Evolutionary conservation across 2,888 invertebrate genomes (phyloP).

Genomic region (Caenorhabditis sinica): DNA sequence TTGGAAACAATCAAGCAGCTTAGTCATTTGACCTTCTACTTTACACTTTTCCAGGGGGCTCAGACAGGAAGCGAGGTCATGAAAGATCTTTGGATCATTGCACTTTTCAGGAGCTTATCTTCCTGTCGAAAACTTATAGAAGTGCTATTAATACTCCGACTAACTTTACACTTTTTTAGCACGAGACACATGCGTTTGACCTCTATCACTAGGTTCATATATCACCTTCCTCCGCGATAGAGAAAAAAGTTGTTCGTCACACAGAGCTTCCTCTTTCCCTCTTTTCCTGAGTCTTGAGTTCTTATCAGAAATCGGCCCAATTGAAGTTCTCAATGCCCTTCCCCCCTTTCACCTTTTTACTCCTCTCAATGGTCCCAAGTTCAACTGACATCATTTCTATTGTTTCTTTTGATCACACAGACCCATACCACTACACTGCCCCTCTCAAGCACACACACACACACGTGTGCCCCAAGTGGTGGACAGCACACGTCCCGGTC

Average conservation of each 20-base stretch:
- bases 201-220: slow-evolving; percentile 14
- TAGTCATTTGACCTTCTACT: slow-evolving; percentile 20
- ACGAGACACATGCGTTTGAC: slow-evolving; percentile 21
- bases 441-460: neutral
- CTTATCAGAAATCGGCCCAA: no score
- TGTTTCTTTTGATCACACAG: slow-evolving; percentile 8
- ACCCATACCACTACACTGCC: neutral
- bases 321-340: neutral
- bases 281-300: no score
- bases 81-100: neutral
- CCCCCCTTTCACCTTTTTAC: no score
- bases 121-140: neutral
- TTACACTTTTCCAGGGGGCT: slow-evolving; percentile 28
- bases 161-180: slow-evolving; percentile 29
- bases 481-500: slow-evolving; percentile 13
- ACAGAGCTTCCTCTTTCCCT: no score
- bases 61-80: slow-evolving; percentile 4
- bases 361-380: neutral
- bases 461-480: slow-evolving; percentile 7
- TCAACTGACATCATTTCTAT: slow-evolving; percentile 10
- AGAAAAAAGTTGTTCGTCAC: neutral
- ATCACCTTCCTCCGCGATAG: no score
- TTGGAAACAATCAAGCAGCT: slow-evolving; percentile 5
- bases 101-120: neutral
- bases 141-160: slow-evolving; percentile 5